Conservation (phyloP, 2,888 invertebrate species). For the Lepidochitona cinerea region DNA sequence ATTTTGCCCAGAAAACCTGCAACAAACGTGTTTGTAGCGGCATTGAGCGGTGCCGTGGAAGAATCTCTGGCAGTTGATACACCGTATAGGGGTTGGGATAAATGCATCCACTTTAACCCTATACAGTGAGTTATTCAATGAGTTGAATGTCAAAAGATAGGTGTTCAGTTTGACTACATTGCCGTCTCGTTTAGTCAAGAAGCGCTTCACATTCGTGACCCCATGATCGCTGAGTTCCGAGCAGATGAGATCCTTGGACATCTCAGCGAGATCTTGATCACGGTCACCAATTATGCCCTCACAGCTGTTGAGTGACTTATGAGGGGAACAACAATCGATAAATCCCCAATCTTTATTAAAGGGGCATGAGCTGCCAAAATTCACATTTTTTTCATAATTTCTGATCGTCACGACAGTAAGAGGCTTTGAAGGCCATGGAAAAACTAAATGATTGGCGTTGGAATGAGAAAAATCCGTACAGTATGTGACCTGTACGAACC, state of each 20-base stretch:
- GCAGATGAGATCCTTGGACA: not conserved
- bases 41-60: not conserved
- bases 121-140: not conserved
- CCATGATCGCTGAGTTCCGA: not conserved
- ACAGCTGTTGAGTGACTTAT: not conserved
- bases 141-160: not conserved
- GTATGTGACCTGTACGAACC: too few relatives aligned
- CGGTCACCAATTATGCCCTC: not conserved
- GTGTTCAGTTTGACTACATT: not conserved
- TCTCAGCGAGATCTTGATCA: not conserved
- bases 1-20: not conserved
- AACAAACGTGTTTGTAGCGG: not conserved
- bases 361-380: too few relatives aligned
- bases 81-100: not conserved
- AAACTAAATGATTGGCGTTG: too few relatives aligned
- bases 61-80: not conserved
- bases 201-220: too few relatives aligned
- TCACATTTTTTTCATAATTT: too few relatives aligned
- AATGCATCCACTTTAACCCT: not conserved
- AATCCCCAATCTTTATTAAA: too few relatives aligned
- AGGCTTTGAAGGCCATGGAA: too few relatives aligned
- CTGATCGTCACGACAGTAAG: too few relatives aligned
- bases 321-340: too few relatives aligned
- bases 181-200: too few relatives aligned
- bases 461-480: too few relatives aligned